phyloP scores from a whole-genome alignment of 2,888 invertebrate species.

The Crocallis elinguaria region DNA sequence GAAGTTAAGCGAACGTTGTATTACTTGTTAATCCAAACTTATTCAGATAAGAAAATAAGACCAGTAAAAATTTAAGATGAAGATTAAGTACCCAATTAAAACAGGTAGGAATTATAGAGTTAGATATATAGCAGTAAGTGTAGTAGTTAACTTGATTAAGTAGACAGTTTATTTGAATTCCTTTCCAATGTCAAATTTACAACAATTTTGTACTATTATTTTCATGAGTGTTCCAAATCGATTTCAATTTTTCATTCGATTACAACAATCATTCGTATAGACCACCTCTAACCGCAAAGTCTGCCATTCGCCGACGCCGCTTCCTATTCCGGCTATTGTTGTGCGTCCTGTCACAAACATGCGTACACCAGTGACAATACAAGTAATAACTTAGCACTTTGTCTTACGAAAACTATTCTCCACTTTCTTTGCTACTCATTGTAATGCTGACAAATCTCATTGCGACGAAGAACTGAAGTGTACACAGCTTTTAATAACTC shows the following conservation, averaged over 20 bases:
- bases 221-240: neutral
- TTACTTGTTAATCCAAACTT: too few relatives aligned
- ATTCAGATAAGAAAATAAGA: too few relatives aligned
- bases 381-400: constrained; percentile 25
- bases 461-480: neutral
- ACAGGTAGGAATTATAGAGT: too few relatives aligned
- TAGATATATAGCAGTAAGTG: too few relatives aligned
- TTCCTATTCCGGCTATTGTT: constrained; percentile 84
- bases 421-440: neutral
- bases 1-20: too few relatives aligned
- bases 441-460: neutral
- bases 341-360: constrained; percentile 74
- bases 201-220: too few relatives aligned
- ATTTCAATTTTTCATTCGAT: constrained; percentile 1
- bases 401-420: constrained; percentile 5
- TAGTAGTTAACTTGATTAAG: too few relatives aligned
- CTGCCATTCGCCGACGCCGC: constrained; percentile 72
- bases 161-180: too few relatives aligned
- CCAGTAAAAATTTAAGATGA: too few relatives aligned
- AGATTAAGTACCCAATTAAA: too few relatives aligned
- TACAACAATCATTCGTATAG: neutral
- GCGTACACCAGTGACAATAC: constrained; percentile 56
- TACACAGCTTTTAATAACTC: neutral
- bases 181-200: too few relatives aligned
- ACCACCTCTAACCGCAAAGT: constrained; percentile 24